phyloP scores from a whole-genome alignment of 2,113 vertebrate species.

The Elachura formosa region DNA sequence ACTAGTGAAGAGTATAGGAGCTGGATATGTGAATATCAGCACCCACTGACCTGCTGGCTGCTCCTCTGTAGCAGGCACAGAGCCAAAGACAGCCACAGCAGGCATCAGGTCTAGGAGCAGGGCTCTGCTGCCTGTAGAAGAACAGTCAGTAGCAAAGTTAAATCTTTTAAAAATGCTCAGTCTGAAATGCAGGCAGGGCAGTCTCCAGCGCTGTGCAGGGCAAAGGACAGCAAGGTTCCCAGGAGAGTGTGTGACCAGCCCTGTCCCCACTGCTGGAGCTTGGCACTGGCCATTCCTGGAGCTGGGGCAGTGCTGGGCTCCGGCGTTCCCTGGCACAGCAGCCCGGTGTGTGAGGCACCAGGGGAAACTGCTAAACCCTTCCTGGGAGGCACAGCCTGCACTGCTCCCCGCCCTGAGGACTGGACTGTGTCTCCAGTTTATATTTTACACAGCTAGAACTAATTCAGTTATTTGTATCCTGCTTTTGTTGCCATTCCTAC shows the following conservation, averaged over 20 bases:
- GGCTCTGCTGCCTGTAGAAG: neutral
- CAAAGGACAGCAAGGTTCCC: neutral
- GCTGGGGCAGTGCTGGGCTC: neutral
- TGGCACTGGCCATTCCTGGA: neutral
- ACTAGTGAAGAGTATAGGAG: neutral
- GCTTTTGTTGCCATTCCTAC: neutral
- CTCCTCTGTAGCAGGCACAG: neutral
- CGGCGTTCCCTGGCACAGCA: rapidly evolving
- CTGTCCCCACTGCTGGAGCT: rapidly evolving
- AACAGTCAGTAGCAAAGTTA: neutral
- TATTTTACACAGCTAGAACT: neutral
- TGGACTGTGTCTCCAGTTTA: neutral
- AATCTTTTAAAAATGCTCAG: neutral
- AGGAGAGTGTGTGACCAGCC: rapidly evolving
- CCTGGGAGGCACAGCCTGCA: neutral
- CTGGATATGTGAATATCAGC: neutral
- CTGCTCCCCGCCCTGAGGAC: neutral
- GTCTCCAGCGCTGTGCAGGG: neutral
- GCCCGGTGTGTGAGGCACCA: rapidly evolving
- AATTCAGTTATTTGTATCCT: neutral
- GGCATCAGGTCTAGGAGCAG: neutral
- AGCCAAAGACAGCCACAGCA: neutral
- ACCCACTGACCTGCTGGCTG: neutral
- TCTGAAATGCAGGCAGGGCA: neutral
- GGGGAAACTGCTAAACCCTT: neutral